phyloP scores from a whole-genome alignment of 2,797 vertebrate genomes.

The Gallinago nigripennis region DNA sequence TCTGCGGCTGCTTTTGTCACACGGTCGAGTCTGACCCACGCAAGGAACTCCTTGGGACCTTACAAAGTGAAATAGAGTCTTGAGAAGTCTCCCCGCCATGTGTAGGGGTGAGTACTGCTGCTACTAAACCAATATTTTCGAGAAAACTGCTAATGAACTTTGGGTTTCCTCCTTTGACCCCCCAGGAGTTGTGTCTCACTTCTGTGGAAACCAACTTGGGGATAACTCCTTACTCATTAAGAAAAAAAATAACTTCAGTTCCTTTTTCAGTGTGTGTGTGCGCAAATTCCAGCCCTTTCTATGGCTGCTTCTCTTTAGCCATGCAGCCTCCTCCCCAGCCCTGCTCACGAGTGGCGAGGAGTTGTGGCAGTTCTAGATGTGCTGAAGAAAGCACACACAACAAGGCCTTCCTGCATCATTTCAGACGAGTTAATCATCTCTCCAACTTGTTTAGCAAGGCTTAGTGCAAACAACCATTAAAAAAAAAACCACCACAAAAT shows the following conservation, averaged over 20 bases:
- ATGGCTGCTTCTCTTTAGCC: not conserved
- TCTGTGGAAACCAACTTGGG: conserved; percentile 21
- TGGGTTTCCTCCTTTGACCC: not conserved
- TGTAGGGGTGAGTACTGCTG: not conserved
- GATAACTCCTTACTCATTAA: not conserved
- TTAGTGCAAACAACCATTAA: conserved; percentile 39
- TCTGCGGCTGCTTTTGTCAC: not conserved
- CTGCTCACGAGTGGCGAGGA: not conserved
- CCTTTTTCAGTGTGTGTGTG: not conserved
- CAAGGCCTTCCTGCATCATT: not conserved
- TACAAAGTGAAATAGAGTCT: not conserved
- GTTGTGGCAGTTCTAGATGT: not conserved
- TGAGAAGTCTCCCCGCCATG: not conserved
- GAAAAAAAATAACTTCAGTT: not conserved
- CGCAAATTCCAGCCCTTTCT: not conserved
- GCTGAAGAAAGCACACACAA: conserved; percentile 19
- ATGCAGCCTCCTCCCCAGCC: not conserved
- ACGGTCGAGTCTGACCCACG: accelerated
- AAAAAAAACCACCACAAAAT: not conserved
- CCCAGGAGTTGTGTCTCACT: not conserved
- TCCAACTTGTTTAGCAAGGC: conserved; percentile 28
- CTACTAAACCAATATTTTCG: not conserved
- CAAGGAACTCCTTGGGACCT: not conserved
- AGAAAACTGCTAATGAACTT: conserved; percentile 12
- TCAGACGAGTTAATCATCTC: conserved; percentile 38